Base-by-base conservation (phyloP, 2,888 invertebrate genomes). In the Ceraclea dissimilis region DNA sequence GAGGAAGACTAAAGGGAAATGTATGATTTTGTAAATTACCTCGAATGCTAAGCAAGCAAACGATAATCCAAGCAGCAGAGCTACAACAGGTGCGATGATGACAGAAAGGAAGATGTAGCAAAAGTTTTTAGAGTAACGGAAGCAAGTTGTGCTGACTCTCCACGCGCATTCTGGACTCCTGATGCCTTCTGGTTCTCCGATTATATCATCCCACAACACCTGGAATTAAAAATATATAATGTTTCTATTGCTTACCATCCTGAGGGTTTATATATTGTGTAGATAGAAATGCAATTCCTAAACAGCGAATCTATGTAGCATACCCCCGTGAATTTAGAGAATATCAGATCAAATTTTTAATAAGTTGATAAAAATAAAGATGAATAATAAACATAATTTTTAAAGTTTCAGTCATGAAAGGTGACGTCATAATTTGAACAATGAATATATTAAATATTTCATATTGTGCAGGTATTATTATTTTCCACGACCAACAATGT, bases 1-100 rank as follows among this genome's bases (percentile, higher is more conserved):
- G n/a, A n/a, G n/a, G n/a, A n/a, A n/a, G n/a, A n/a, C n/a, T n/a
- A n/a, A n/a, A n/a, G n/a, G n/a, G n/a, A n/a, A n/a, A n/a, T n/a
- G n/a, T n/a, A n/a, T n/a, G n/a, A n/a, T n/a, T n/a, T n/a, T n/a
- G n/a, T n/a, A n/a, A 39, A 13, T 39, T 39, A 85, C 85, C 78
- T 84, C 80, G 67, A 88, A 88, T 11, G 87, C 82, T 16, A 87
- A 72, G 63, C 83, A 85, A 44, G 86, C 86, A 66, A 86, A 86
- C 1, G 81, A 78, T 62, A 82, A 80, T 26, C 86, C 86, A 50
- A 86, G 76, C 62, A 80, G 71, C 59, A 85, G 73, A 1, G 87
- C 85, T 52, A 83, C 76, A 26, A 85, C 75, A n/a, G 87, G 85
- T 0, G 85, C 86, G 8, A 82, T 74, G 26, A 86, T 65, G 48